Base-by-base conservation (phyloP, 2,797 vertebrate genomes). In the Pseudomugil gertrudae region DNA sequence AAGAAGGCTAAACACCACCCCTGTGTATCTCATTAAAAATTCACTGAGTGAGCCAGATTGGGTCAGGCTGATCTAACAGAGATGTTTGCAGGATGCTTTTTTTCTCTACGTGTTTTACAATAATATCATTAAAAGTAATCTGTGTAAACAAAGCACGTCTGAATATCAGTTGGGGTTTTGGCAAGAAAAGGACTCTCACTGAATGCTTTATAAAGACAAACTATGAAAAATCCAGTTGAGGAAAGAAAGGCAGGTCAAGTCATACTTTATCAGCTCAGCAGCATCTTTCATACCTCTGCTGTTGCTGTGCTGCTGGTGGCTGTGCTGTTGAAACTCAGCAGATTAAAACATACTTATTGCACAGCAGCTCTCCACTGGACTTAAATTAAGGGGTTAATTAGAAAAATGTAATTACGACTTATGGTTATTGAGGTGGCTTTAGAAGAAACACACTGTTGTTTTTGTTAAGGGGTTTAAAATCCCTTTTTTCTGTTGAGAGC, bases 361-460 rank as follows among this genome's bases (percentile, higher is more conserved):
- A 58, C 61, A 45, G 19, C 24, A 48, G 55, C n/a, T 66, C 57
- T 64, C 36, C 5, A 21, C 19, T 35, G 21, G 30, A 64, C 15
- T 33, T 63, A 48, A 69, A 62, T 72, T 21, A 77, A 24, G 23
- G 43, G 14, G 65, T 27, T 61, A 57, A 19, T 24, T 32, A 9
- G 57, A 19, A 53, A 67, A 38, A 71, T 57, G 38, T 35, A 72
- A 67, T 11, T 50, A 33, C 3, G 10, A 47, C 47, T 66, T 26
- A 57, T 63, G 55, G 59, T 23, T 35, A 51, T 17, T 2, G 21
- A 30, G 35, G 43, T 21, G 33, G 1, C 11, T 19, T 43, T n/a
- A 17, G 17, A 24, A 15, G 13, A 27, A 66, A 62, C 32, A 33
- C 27, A 27, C 33, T n/a, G 8, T n/a, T 57, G 26, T n/a, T 45